phyloP scores from a whole-genome alignment of 2,888 invertebrate genomes.

The Blastobasis adustella region DNA sequence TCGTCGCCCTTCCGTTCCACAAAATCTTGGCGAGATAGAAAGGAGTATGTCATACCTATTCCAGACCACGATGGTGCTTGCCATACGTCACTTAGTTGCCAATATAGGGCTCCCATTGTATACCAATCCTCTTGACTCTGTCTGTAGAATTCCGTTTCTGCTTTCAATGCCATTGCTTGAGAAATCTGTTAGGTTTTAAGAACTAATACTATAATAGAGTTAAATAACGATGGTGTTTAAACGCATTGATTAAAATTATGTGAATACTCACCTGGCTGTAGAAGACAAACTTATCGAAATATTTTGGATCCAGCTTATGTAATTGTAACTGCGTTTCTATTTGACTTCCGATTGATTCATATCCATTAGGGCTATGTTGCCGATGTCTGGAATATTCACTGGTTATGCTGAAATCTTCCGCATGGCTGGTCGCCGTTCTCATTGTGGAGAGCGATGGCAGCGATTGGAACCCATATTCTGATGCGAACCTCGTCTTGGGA shows the following conservation, averaged over 20 bases:
- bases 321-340: constrained; percentile 79
- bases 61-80: constrained; percentile 97
- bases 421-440: constrained; percentile 69
- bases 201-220: no score
- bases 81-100: constrained; percentile 99
- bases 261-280: constrained; percentile 83
- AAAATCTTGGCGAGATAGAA: no score
- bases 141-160: constrained; percentile 89
- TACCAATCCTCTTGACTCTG: constrained; percentile 69
- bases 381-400: constrained; percentile 83
- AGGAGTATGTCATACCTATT: constrained; percentile 78
- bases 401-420: constrained; percentile 63
- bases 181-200: constrained; percentile 69
- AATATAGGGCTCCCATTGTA: constrained; percentile 98
- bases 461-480: constrained; percentile 97
- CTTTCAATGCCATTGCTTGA: constrained; percentile 92
- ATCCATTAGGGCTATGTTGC: constrained; percentile 90
- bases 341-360: constrained; percentile 75
- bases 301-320: constrained; percentile 44
- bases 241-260: no score
- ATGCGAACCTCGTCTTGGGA: constrained; percentile 89
- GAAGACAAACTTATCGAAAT: constrained; percentile 83
- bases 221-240: no score
- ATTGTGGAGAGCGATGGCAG: constrained; percentile 84
- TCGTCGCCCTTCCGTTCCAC: no score